Evolutionary conservation across 2,797 vertebrate species (phyloP).

Genomic region (Margarornis squamiger): DNA sequence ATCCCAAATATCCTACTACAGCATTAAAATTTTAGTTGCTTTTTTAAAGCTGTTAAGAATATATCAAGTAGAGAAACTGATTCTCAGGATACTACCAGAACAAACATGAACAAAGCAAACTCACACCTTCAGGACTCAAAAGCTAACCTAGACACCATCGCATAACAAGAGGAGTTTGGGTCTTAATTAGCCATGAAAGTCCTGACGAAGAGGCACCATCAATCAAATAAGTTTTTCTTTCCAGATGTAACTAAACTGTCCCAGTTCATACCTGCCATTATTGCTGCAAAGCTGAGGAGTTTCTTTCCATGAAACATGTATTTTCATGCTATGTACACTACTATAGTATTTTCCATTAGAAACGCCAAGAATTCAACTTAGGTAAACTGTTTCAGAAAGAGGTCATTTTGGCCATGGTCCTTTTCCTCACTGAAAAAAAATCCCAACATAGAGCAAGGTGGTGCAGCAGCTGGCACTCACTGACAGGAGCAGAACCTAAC

Average conservation of each 20-base stretch:
- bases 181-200: not conserved
- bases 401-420: not conserved
- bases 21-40: not conserved
- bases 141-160: not conserved
- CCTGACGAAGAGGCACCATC: not conserved
- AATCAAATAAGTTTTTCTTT: not conserved
- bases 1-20: not conserved
- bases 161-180: not conserved
- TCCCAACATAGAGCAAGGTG: not conserved
- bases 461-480: not conserved
- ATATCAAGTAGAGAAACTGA: not conserved
- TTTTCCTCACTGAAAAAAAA: not conserved
- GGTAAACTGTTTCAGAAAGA: not conserved
- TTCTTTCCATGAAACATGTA: not conserved
- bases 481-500: not conserved
- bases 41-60: not conserved
- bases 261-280: not conserved
- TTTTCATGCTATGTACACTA: not conserved
- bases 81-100: not conserved
- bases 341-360: not conserved
- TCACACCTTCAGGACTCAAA: accelerated
- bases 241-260: not conserved
- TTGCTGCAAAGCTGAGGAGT: not conserved
- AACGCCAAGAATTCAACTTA: not conserved
- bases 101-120: not conserved